Evolutionary conservation across 30 jellyfish, hydroid and myxozoan genomes (phyloP).

Genomic region (Aurelia sp.): DNA sequence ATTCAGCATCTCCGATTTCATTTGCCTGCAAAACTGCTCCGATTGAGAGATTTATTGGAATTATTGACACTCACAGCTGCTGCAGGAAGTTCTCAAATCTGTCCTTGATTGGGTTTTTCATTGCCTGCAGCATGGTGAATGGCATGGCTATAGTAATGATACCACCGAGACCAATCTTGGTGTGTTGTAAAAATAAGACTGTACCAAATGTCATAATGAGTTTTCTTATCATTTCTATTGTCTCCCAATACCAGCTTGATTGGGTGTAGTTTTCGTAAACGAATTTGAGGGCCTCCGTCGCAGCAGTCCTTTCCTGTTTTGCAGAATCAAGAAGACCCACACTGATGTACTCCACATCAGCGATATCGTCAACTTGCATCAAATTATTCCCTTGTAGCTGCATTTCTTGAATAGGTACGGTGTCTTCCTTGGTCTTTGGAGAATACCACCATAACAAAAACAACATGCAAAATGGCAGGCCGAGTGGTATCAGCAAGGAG

Average conservation of each 20-base stretch:
- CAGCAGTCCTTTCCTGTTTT: background rate
- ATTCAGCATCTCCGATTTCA: constrained; percentile 29
- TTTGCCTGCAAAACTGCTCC: constrained; percentile 22
- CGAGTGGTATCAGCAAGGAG: constrained; percentile 48
- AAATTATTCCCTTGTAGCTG: background rate
- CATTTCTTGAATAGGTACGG: background rate
- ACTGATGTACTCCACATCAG: background rate
- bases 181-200: constrained; percentile 7
- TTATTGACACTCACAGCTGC: constrained; percentile 17
- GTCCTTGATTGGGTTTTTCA: constrained; percentile 41
- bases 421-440: constrained; percentile 11
- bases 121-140: constrained; percentile 43
- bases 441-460: constrained; percentile 16
- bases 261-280: constrained; percentile 37
- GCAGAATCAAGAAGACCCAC: background rate
- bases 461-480: constrained; percentile 52
- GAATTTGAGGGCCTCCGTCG: constrained; percentile 26
- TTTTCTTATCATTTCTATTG: constrained; percentile 37
- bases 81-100: constrained; percentile 39
- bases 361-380: background rate
- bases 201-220: constrained; percentile 22
- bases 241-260: constrained; percentile 56
- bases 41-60: constrained; percentile 25
- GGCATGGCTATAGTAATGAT: constrained; percentile 6
- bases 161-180: constrained; percentile 25